Base-by-base conservation (phyloP, 2,888 invertebrate genomes). In the Thysanoteuthis rhombus region DNA sequence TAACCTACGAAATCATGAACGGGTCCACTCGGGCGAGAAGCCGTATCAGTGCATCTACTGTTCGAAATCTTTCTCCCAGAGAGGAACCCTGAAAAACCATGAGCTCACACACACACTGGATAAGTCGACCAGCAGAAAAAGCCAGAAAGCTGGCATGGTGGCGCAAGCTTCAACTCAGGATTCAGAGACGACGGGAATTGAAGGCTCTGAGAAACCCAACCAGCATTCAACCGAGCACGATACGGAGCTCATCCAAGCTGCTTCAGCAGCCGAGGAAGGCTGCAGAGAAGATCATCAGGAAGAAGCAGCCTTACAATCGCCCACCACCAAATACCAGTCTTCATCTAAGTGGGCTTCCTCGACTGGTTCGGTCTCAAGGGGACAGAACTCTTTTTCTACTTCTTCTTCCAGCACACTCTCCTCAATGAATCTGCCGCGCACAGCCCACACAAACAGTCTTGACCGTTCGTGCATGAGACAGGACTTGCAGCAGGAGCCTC, bases 1-100 rank as follows among this genome's bases (percentile, higher is more conserved):
- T 28, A 92, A 92, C 36, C 45, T 92, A 10, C 42, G 92, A 45
- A 92, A 92, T 32, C 92, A 92, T 6, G 92, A 92, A 42, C 36
- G 92, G n/a, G 92, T 92, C 45, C 92, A 92, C 32, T 92, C 92
- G 19, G 92, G 92, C 25, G 92, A 92, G 38, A 92, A 92, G n/a
- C 92, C 92, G 3, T 92, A 45, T 32, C 92, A 92, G 92, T 92
- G 92, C 45, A 40, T 32, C 16, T 92, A 42, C 45, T 92, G 92
- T 40, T 28, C 92, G 22, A 92, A 92, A 42, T 10, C 92, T 5
- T 92, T 92, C 92, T 92, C 92, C 12, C 92, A 92, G 45, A 92
- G 92, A 40, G 92, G 92, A 19, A 92, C 92, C 0, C 36, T 92
- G 39, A 92, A 92, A 45, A 92, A 92, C 40, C 92, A 92, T 32